Percentiles rank a stretch among this genome's conserved stretches.
These are phyloP conservation scores for Sitodiplosis mosellana DNA, from an alignment of 1,140 invertebrate species.

Conservation along the genomic window DNA sequence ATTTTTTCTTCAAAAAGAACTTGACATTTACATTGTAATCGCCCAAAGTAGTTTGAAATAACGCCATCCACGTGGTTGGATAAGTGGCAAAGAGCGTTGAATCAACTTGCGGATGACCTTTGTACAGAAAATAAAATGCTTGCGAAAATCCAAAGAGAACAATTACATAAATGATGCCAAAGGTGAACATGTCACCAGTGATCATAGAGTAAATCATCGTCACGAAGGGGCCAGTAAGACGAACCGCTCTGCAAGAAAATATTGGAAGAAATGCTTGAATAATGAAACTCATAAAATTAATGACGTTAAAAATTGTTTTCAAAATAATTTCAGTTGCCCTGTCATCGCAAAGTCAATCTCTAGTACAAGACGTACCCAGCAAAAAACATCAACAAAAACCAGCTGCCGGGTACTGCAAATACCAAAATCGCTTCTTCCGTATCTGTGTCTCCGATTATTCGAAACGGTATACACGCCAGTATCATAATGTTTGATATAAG, in stretches of 20 bases:
- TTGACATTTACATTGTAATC: conserved; percentile 77
- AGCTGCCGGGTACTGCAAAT: conserved; percentile 82
- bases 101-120: conserved; percentile 61
- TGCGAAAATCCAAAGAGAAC: conserved; percentile 89
- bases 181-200: conserved; percentile 91
- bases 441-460: conserved; percentile 49
- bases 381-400: conserved; percentile 97
- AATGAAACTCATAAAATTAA: conserved; percentile 3
- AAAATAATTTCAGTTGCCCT: too few relatives aligned
- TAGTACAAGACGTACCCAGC: too few relatives aligned
- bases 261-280: neutral
- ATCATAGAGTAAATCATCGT: conserved; percentile 99
- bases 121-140: conserved; percentile 93
- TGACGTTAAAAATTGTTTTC: neutral
- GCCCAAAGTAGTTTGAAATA: conserved; percentile 94
- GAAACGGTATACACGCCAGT: conserved; percentile 76
- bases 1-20: neutral
- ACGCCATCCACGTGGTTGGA: conserved; percentile 85
- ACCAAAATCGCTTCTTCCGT: conserved; percentile 83
- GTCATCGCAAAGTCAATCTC: conserved; percentile 43
- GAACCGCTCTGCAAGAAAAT: conserved; percentile 65
- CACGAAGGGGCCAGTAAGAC: conserved; percentile 89
- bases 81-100: conserved; percentile 68
- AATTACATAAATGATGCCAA: conserved; percentile 89
- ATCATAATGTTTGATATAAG: conserved; percentile 84